These are phyloP conservation scores for Elgonia sp. DNA, from an alignment of 2,888 invertebrate genomes.

Conservation along the genomic window DNA sequence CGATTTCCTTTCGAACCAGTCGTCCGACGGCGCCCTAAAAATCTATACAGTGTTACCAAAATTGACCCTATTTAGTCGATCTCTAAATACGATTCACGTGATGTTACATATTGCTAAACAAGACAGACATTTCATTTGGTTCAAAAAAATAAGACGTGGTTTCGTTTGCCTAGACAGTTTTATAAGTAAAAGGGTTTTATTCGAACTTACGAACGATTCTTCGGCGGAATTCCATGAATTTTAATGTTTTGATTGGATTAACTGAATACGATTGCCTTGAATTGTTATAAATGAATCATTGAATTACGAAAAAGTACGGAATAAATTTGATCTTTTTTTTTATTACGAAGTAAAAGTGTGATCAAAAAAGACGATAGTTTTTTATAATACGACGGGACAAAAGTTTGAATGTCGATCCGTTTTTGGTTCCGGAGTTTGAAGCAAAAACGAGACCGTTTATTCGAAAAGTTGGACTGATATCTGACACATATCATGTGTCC, in stretches of 20 bases:
- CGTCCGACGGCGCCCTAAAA: constrained; percentile 40
- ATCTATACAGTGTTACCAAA: constrained; percentile 36
- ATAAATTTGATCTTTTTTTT: background rate
- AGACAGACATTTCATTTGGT: background rate
- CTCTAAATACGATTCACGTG: constrained; percentile 30
- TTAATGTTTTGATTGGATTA: constrained; percentile 54
- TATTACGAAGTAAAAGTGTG: background rate
- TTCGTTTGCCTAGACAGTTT: constrained; percentile 24
- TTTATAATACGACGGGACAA: no score
- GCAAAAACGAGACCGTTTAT: background rate
- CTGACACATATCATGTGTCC: constrained; percentile 44
- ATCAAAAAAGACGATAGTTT: no score
- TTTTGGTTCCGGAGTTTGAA: no score
- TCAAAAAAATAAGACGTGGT: constrained; percentile 2
- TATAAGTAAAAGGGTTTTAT: constrained; percentile 26
- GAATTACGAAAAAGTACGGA: constrained; percentile 5
- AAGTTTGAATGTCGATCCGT: no score
- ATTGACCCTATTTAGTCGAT: constrained; percentile 49
- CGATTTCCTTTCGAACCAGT: constrained; percentile 78
- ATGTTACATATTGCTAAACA: background rate
- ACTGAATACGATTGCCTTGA: constrained; percentile 42
- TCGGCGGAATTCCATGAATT: constrained; percentile 43
- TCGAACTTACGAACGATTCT: constrained; percentile 21
- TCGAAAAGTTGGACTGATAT: constrained; percentile 14
- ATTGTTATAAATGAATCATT: constrained; percentile 40